Evolutionary conservation across 2,113 vertebrate species (phyloP).

Genomic region (Onychostruthus taczanowskii): DNA sequence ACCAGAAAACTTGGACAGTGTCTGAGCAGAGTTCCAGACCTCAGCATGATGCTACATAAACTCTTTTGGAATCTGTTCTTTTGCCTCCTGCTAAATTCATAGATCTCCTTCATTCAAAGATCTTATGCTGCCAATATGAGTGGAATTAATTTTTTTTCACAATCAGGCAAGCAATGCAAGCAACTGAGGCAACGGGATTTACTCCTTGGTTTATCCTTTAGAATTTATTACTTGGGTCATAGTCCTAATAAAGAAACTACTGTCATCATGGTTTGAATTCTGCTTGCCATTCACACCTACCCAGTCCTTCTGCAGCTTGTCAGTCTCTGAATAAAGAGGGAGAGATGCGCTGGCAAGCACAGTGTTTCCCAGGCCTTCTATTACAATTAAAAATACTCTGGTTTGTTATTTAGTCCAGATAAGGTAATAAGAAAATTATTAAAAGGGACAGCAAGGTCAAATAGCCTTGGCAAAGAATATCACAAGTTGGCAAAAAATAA

Average conservation of each 20-base stretch:
- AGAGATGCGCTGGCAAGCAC: fast-evolving
- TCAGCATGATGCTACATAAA: background rate
- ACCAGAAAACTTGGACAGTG: background rate
- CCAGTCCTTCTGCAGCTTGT: background rate
- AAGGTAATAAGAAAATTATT: background rate
- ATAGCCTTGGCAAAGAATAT: background rate
- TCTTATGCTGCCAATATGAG: background rate
- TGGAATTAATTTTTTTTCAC: background rate
- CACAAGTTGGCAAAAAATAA: background rate
- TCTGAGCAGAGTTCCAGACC: background rate
- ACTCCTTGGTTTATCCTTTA: background rate
- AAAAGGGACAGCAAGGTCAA: background rate
- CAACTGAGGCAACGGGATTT: background rate
- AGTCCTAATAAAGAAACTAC: background rate
- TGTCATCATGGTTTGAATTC: background rate
- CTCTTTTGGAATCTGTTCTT: background rate
- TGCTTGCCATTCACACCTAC: background rate
- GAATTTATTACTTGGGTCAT: background rate
- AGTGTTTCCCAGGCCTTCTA: background rate
- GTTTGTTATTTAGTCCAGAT: background rate
- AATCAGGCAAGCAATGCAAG: background rate
- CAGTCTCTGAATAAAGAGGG: background rate
- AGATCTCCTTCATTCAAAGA: background rate
- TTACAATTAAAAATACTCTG: background rate
- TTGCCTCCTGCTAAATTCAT: background rate